Evolutionary conservation across 2,797 vertebrate genomes (phyloP), one percentile per base, ranked within the genome.

Genomic region (Micromesistius poutassou): DNA sequence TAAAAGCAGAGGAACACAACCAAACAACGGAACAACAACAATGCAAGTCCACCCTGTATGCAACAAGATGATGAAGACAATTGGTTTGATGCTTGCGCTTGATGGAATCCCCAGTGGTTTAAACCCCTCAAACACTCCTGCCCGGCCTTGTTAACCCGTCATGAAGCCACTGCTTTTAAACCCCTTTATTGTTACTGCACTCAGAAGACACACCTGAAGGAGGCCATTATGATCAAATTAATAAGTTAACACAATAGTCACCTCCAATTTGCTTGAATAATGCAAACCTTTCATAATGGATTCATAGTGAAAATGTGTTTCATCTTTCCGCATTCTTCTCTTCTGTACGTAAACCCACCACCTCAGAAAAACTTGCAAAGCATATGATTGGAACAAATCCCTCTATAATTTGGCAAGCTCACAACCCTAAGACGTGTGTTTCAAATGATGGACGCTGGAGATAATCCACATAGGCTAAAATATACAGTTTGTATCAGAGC

Each of bases 371-470:
- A 66, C 62, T 66, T 9, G 7, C 62, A 66, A 66, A 66, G 62
- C 62, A 66, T 62, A 25, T 66, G 12, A 28, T 66, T 66, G 12
- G 35, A 35, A 74, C 73, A 74, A 46, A 74, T 74, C 38, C 25
- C 33, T 25, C 33, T 25, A 8, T 1, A 73, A 35, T 36, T 38
- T 73, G 73, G 25, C 62, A 66, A 28, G 25, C 62, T 25, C 73
- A 30, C 22, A 40, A 74, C 25, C 73, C 25, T n/a, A 16, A 46
- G 25, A 25, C 73, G 46, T 50, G 42, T 80, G 73, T 82, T 81
- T 81, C 79, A 79, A 79, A 76, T 40, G 71, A 73, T 81, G 75
- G 46, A 70, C 36, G 28, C 33, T 75, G 73, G 62, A 77, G 75
- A 80, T 14, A 72, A 75, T 81, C 76, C 66, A 71, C 30, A 13